Conservation (phyloP, 2,888 invertebrate genomes). For the Cheilosia urbana region DNA sequence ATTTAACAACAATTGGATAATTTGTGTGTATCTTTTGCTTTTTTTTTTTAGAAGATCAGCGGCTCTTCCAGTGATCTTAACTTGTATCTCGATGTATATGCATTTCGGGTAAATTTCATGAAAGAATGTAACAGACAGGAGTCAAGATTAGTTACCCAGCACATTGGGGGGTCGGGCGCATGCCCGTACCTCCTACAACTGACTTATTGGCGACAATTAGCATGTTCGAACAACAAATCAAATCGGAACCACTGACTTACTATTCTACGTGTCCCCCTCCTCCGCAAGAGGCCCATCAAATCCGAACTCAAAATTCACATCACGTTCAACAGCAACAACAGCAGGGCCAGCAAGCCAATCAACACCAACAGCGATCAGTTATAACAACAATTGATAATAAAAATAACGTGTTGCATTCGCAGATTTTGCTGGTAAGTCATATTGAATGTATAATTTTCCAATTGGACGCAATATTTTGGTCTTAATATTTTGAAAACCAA, state of each 20-base stretch:
- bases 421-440: constrained; percentile 76
- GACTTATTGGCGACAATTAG: constrained; percentile 87
- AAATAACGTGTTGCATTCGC: constrained; percentile 83
- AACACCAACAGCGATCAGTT: constrained; percentile 80
- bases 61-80: constrained; percentile 27
- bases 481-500: no score
- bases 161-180: constrained; percentile 87
- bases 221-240: constrained; percentile 89
- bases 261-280: constrained; percentile 83
- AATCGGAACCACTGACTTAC: constrained; percentile 89
- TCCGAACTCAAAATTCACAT: constrained; percentile 80
- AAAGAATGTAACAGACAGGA: constrained; percentile 69
- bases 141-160: constrained; percentile 86
- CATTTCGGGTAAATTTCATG: constrained; percentile 58
- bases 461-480: no score
- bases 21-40: constrained; percentile 20
- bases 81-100: constrained; percentile 39
- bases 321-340: constrained; percentile 82
- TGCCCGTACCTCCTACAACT: constrained; percentile 87
- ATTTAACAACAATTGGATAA: background rate
- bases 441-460: background rate
- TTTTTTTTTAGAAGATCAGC: constrained; percentile 32
- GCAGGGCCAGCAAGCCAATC: constrained; percentile 77
- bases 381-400: constrained; percentile 78
- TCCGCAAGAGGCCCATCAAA: constrained; percentile 77